Percentiles rank a stretch among this genome's conserved stretches.
Evolutionary conservation across 92 coral and sea anemone genomes (phyloP).

Genomic region (Hydrozoanthus gracilis): DNA sequence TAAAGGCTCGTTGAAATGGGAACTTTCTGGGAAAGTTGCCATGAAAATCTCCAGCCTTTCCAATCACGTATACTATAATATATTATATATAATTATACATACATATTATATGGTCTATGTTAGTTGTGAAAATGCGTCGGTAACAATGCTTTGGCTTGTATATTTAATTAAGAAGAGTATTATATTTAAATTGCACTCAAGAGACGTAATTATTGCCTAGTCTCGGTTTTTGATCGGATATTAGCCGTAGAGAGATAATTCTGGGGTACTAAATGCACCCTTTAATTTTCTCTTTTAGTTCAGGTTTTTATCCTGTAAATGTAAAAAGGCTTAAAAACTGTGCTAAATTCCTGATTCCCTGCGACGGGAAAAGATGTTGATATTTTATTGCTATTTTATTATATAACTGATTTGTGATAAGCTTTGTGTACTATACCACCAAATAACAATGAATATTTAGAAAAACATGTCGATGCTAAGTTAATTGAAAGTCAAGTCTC

Average conservation of each 20-base stretch:
- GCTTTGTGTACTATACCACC: background rate
- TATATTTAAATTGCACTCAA: conserved; percentile 36
- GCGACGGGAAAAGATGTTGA: conserved; percentile 1
- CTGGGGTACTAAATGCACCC: background rate
- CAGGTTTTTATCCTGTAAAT: background rate
- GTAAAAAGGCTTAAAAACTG: background rate
- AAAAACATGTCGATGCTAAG: background rate
- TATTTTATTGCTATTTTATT: conserved; percentile 45
- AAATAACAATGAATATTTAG: background rate
- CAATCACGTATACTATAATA: background rate
- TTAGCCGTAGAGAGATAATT: background rate
- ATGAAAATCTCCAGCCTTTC: background rate
- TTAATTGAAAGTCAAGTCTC: background rate
- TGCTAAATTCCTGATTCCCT: conserved; percentile 10
- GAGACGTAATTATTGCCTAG: conserved; percentile 9
- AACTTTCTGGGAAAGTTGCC: conserved; percentile 12
- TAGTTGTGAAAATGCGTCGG: conserved; percentile 5
- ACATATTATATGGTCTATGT: conserved; percentile 1
- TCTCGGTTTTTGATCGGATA: background rate
- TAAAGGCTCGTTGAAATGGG: background rate
- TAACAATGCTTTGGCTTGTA: conserved; percentile 25
- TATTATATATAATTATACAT: conserved; percentile 31
- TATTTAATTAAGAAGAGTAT: conserved; percentile 42
- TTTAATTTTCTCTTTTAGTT: background rate
- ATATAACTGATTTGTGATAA: conserved; percentile 16